These are phyloP conservation scores for Drosophila quadrilineata DNA, from an alignment of 1,140 invertebrate genomes.

Conservation along the genomic window DNA sequence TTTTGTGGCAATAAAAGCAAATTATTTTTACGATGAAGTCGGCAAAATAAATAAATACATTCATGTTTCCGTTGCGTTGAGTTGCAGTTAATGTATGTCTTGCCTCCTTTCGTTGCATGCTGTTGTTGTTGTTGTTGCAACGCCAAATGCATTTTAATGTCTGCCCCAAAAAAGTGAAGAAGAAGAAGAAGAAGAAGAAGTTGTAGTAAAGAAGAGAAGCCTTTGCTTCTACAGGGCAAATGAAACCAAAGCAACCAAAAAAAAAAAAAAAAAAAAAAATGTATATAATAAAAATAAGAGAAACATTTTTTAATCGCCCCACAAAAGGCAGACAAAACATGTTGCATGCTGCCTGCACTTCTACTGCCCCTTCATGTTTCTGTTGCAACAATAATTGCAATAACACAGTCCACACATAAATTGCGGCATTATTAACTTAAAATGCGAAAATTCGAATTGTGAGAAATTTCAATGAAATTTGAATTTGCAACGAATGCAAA, in stretches of 20 bases:
- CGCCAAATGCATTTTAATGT: constrained; percentile 66
- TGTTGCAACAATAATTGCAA: constrained; percentile 17
- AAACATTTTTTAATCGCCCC: constrained; percentile 47
- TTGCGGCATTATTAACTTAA: constrained; percentile 1
- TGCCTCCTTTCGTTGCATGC: too few relatives aligned
- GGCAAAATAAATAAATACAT: constrained; percentile 73
- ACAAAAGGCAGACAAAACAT: constrained; percentile 1
- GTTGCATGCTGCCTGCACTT: too few relatives aligned
- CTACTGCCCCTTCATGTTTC: too few relatives aligned
- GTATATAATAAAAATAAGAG: too few relatives aligned
- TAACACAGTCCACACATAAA: constrained; percentile 6
- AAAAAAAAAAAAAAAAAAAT: too few relatives aligned
- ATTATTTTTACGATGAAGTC: constrained; percentile 76
- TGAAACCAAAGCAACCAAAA: constrained; percentile 43
- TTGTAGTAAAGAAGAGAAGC: too few relatives aligned
- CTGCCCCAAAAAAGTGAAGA: constrained; percentile 26
- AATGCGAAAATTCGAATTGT: neutral
- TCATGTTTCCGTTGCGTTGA: constrained; percentile 30
- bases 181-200: too few relatives aligned
- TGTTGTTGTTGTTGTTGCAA: constrained; percentile 32
- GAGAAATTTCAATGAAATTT: too few relatives aligned
- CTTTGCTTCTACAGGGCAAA: too few relatives aligned
- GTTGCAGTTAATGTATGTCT: too few relatives aligned
- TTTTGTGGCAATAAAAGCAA: constrained; percentile 69
- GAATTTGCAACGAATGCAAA: neutral